phyloP scores from a whole-genome alignment of 2,113 vertebrate genomes.

The Eulemur macaco region DNA sequence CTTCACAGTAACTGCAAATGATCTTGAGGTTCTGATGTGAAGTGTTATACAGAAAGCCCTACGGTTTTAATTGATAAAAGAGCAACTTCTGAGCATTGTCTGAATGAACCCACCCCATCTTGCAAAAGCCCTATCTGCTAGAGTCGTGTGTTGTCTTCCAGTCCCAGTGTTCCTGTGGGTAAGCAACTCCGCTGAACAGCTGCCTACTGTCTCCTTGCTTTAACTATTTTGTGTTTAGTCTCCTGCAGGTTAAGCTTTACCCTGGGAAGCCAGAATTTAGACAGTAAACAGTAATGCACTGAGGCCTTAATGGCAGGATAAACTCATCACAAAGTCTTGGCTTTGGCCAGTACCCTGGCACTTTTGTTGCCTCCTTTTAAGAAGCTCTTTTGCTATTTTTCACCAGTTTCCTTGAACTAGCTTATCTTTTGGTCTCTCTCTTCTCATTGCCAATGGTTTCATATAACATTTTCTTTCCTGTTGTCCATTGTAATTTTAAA shows the following conservation, averaged over 20 bases:
- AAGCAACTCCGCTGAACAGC: background rate
- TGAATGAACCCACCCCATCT: too few relatives aligned
- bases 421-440: background rate
- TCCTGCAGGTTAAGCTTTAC: background rate
- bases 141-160: background rate
- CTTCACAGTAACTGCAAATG: background rate
- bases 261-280: background rate
- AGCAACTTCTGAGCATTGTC: background rate
- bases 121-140: rapidly evolving
- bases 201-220: background rate
- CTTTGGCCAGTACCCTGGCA: background rate
- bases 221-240: background rate
- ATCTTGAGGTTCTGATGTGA: background rate
- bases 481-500: background rate
- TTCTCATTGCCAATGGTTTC: background rate
- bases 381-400: background rate
- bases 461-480: background rate
- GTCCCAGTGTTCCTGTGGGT: background rate
- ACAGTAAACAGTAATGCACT: rapidly evolving
- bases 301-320: background rate
- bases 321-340: background rate
- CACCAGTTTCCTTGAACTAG: background rate
- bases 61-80: background rate
- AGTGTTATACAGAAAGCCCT: background rate
- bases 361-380: background rate